Evolutionary conservation across 2,797 vertebrate species (phyloP).

Genomic region (Trematomus bernacchii): DNA sequence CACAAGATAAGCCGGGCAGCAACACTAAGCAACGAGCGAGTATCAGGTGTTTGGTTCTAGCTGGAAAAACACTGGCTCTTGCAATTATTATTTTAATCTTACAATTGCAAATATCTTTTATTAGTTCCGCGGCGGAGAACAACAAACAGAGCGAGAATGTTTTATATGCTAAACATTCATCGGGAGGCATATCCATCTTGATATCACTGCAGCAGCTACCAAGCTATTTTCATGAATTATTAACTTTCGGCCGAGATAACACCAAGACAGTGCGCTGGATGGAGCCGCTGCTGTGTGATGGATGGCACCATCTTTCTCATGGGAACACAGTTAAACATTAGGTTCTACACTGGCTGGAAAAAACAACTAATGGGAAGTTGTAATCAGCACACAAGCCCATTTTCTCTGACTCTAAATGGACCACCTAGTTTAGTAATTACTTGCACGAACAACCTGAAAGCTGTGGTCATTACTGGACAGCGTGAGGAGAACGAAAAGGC

Average conservation of each 20-base stretch:
- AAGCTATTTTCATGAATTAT: constrained; percentile 79
- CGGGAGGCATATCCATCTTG: constrained; percentile 63
- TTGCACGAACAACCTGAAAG: constrained; percentile 14
- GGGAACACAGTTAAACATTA: constrained; percentile 73
- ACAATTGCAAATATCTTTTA: constrained; percentile 42
- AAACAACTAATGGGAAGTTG: constrained; percentile 42
- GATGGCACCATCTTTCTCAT: constrained; percentile 76
- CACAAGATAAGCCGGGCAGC: constrained; percentile 19
- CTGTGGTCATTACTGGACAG: neutral
- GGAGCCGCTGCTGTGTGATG: constrained; percentile 70
- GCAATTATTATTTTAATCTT: constrained; percentile 31
- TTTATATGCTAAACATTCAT: constrained; percentile 72
- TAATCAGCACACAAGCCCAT: constrained; percentile 30
- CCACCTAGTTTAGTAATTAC: neutral
- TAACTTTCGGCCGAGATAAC: constrained; percentile 80
- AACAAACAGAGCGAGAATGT: constrained; percentile 65
- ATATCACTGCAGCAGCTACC: constrained; percentile 62
- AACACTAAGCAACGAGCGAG: constrained; percentile 10
- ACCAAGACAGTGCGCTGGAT: constrained; percentile 53
- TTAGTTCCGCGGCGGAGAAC: constrained; percentile 52
- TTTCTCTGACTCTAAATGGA: constrained; percentile 11
- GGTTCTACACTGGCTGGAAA: constrained; percentile 38
- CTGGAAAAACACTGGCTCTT: constrained; percentile 12
- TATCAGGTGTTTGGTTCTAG: constrained; percentile 2
- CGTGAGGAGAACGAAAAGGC: neutral